Evolutionary conservation across 2,888 invertebrate species (phyloP), one percentile per base, ranked within the genome.

Genomic region (Lapara coniferarum): DNA sequence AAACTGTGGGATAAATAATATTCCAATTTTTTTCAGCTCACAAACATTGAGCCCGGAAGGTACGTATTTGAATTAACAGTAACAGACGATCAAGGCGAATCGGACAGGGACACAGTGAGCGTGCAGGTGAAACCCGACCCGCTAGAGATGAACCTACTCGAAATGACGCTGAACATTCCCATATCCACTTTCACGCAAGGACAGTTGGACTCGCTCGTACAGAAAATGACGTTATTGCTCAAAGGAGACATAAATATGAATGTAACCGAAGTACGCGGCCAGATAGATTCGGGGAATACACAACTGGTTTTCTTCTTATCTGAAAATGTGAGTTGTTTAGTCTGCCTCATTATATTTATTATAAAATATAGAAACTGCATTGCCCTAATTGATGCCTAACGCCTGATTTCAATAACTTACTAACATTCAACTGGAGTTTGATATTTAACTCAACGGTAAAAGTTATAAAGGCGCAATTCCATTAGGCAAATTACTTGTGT

Each of bases 1-100:
- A 25, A 25, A 37, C 3, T 37, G 5, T 37, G 37, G 6, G n/a
- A 37, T 7, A n/a, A n/a, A 13, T 59, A 12, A 19, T 37, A n/a
- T 59, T 2, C n/a, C 44, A 10, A 37, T 12, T 57, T 66, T 72
- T 75, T 86, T 16, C 82, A 97, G 96, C 88, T 98, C 51, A 96
- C 97, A n/a, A 96, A 98, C 86, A 94, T 98, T 69, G 96, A 97
- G 66, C 96, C 97, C 4, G 99, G 98, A 0, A 95, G 97, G 74
- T 99, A 98, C 85, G 95, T 98, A 2, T 98, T 98, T 84, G 97
- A 96, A 81, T 91, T 99, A 70, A 97, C 96, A n/a, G 98, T 99
- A 0, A 96, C 95, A 56, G 99, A 99, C 87, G 97, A 97, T 76
- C 98, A 98, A 86, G 98, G 98, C 0, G 94, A 97, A 69, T 96